phyloP scores from a whole-genome alignment of 1,140 invertebrate genomes.

The Ceratosolen fusciceps region DNA sequence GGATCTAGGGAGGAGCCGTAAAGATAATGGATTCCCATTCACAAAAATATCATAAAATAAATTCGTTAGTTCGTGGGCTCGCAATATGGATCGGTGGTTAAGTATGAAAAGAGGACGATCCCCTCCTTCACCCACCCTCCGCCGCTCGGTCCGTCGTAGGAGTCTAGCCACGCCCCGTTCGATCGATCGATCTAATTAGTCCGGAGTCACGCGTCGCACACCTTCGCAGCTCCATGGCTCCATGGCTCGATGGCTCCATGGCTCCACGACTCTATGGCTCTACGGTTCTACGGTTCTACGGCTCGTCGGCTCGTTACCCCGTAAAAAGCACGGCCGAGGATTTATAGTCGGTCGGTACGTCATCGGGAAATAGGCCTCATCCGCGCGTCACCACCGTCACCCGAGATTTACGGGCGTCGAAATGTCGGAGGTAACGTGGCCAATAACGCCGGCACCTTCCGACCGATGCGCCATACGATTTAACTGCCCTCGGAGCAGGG shows the following conservation, averaged over 20 bases:
- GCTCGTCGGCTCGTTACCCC: no score
- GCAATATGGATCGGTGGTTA: neutral
- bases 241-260: no score
- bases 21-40: neutral
- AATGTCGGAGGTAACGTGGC: neutral
- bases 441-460: neutral
- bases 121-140: no score
- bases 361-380: conserved; percentile 3
- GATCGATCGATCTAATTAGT: conserved; percentile 24
- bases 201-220: conserved; percentile 13
- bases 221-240: neutral
- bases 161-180: no score
- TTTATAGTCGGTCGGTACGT: neutral
- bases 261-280: no score
- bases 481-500: neutral
- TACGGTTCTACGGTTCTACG: no score
- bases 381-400: conserved; percentile 3
- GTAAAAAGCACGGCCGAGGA: no score
- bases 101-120: neutral
- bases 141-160: no score
- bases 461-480: neutral
- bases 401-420: neutral
- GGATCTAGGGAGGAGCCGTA: neutral
- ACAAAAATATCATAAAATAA: conserved; percentile 8
- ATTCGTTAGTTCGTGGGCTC: neutral